A percentile compares a stretch with the other conserved stretches of the same genome.
These are phyloP conservation scores for Tetragnatha versicolor DNA, from an alignment of 1,140 invertebrate species.

Conservation along the genomic window DNA sequence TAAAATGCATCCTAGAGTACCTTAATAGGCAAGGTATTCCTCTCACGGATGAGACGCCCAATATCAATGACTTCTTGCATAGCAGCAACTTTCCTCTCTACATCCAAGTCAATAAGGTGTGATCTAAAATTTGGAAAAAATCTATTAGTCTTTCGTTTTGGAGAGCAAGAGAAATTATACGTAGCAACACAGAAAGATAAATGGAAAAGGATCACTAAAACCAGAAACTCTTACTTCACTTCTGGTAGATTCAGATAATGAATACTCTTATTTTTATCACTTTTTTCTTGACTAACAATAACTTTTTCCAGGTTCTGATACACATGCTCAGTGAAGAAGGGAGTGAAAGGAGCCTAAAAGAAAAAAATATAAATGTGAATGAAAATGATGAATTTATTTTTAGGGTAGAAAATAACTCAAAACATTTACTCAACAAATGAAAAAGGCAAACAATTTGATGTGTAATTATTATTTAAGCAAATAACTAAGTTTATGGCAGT, in stretches of 20 bases:
- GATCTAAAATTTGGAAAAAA: slow-evolving; percentile 61
- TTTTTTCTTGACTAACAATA: slow-evolving; percentile 60
- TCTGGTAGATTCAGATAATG: slow-evolving; percentile 90
- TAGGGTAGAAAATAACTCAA: no score
- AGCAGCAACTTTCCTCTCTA: slow-evolving; percentile 86
- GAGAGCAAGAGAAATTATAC: neutral
- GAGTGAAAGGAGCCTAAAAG: slow-evolving; percentile 87
- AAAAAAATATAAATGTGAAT: neutral
- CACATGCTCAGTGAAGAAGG: slow-evolving; percentile 95
- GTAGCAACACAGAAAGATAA: neutral
- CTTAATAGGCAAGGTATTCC: slow-evolving; percentile 92
- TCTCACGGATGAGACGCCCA: slow-evolving; percentile 88
- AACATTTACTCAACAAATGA: no score
- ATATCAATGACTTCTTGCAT: slow-evolving; percentile 97
- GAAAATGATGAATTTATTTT: neutral
- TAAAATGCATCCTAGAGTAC: no score
- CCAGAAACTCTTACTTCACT: slow-evolving; percentile 69
- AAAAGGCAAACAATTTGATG: slow-evolving; percentile 5
- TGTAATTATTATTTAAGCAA: slow-evolving; percentile 5
- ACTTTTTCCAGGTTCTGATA: slow-evolving; percentile 81
- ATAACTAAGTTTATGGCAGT: neutral
- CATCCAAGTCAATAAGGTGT: slow-evolving; percentile 81
- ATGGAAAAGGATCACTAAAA: no score
- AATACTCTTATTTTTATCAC: slow-evolving; percentile 73
- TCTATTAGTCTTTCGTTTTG: neutral